These are phyloP conservation scores for Smittia sp. DNA, from an alignment of 2,888 invertebrate genomes.

Conservation along the genomic window DNA sequence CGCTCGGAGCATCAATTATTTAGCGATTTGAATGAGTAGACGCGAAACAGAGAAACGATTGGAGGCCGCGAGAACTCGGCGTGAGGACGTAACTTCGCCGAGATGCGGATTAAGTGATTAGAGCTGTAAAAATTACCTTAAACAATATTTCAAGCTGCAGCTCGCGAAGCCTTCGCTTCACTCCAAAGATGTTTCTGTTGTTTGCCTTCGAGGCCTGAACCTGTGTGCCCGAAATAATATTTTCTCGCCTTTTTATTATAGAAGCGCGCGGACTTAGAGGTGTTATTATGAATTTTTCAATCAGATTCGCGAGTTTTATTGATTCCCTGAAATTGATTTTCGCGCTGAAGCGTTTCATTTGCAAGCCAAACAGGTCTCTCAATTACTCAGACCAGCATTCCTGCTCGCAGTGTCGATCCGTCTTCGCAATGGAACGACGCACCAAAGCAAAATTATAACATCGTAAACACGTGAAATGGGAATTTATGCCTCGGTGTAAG, in stretches of 20 bases:
- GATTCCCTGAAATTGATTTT: slow-evolving; percentile 23
- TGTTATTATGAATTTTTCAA: slow-evolving; percentile 24
- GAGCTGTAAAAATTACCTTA: slow-evolving; percentile 3
- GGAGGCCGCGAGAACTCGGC: background rate
- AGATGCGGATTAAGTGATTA: slow-evolving; percentile 22
- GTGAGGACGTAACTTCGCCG: background rate
- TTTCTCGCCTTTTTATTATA: slow-evolving; percentile 33
- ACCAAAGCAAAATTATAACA: slow-evolving; percentile 2
- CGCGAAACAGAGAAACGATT: too few relatives aligned
- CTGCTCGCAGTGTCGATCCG: background rate
- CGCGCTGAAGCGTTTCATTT: background rate
- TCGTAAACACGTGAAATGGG: background rate
- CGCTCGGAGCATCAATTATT: slow-evolving; percentile 31
- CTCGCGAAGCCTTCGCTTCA: background rate
- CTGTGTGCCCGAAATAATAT: slow-evolving; percentile 10
- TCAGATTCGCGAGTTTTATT: slow-evolving; percentile 14
- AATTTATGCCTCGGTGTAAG: background rate
- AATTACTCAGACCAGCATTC: background rate
- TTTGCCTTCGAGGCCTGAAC: slow-evolving; percentile 1
- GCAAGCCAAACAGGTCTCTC: background rate
- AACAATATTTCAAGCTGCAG: background rate
- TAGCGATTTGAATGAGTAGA: slow-evolving; percentile 27
- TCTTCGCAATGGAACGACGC: background rate
- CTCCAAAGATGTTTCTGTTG: background rate
- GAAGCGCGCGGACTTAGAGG: slow-evolving; percentile 18